Evolutionary conservation across 2,113 vertebrate species (phyloP).

Genomic region (Eidolon helvum): DNA sequence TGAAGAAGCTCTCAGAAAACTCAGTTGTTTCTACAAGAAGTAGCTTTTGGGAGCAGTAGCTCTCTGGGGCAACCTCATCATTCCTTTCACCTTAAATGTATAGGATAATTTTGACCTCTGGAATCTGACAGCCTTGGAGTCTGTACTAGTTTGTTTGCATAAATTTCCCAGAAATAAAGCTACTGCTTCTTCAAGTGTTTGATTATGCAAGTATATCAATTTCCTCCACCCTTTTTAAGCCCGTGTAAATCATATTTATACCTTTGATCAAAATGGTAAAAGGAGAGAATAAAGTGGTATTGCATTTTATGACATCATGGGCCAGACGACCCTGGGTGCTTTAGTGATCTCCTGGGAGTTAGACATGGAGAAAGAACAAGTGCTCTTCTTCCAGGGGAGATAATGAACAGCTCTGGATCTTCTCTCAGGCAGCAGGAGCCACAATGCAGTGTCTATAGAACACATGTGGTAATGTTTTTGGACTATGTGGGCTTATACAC

Average conservation of each 20-base stretch:
- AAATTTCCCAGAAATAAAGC: not conserved
- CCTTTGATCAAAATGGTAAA: not conserved
- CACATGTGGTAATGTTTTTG: not conserved
- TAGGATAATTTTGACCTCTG: not conserved
- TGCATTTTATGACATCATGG: not conserved
- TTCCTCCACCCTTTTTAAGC: not conserved
- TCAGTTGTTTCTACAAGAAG: conserved; percentile 43
- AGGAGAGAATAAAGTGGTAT: not conserved
- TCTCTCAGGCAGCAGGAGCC: not conserved
- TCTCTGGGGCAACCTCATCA: not conserved
- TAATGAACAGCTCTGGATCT: not conserved
- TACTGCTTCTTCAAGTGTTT: not conserved
- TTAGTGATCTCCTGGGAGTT: not conserved
- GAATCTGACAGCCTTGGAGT: not conserved
- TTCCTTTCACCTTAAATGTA: not conserved
- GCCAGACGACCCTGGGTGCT: not conserved
- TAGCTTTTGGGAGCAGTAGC: not conserved
- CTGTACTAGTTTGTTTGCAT: not conserved
- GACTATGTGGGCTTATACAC: not conserved
- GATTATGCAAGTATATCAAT: not conserved
- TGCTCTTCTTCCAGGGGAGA: not conserved
- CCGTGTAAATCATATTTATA: not conserved
- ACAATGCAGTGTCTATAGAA: not conserved
- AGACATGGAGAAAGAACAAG: not conserved
- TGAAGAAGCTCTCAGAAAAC: conserved; percentile 65